A percentile compares a stretch with the other conserved stretches of the same genome.
These are phyloP conservation scores for Hedya salicella DNA, from an alignment of 2,888 invertebrate species.

Conservation along the genomic window DNA sequence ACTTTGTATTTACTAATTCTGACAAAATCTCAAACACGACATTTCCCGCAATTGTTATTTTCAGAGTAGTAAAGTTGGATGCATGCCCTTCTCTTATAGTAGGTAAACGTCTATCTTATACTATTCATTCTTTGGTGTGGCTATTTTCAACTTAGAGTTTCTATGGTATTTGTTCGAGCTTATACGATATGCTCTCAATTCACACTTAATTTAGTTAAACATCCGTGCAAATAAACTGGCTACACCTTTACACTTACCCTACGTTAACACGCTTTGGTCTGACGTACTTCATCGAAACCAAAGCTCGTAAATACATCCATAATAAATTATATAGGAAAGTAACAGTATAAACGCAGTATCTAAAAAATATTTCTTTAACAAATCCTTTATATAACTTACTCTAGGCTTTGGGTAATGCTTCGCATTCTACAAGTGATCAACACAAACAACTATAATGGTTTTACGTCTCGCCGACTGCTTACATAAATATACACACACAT, in stretches of 20 bases:
- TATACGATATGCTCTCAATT: no score
- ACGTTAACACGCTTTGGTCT: conserved; percentile 31
- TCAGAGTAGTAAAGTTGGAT: no score
- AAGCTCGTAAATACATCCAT: not conserved
- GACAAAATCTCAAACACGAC: no score
- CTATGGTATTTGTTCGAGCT: no score
- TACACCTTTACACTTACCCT: conserved; percentile 17
- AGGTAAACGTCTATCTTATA: no score
- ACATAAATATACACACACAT: conserved; percentile 27
- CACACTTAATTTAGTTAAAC: not conserved
- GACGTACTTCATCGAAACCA: conserved; percentile 4
- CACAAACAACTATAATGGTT: conserved; percentile 9
- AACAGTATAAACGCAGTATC: conserved; percentile 26
- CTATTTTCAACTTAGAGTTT: no score
- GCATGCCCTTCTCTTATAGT: no score
- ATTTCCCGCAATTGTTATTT: no score
- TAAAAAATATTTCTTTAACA: conserved; percentile 31
- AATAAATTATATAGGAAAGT: conserved; percentile 11
- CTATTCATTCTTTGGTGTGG: no score
- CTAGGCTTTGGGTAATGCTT: conserved; percentile 36
- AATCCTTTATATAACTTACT: conserved; percentile 27
- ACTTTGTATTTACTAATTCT: no score
- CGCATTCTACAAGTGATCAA: conserved; percentile 16
- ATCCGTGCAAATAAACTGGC: conserved; percentile 29
- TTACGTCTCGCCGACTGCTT: conserved; percentile 30